A percentile compares a stretch with the other conserved stretches of the same genome.
phyloP scores from a whole-genome alignment of 1,140 invertebrate genomes.

The Euwallacea fornicatus region DNA sequence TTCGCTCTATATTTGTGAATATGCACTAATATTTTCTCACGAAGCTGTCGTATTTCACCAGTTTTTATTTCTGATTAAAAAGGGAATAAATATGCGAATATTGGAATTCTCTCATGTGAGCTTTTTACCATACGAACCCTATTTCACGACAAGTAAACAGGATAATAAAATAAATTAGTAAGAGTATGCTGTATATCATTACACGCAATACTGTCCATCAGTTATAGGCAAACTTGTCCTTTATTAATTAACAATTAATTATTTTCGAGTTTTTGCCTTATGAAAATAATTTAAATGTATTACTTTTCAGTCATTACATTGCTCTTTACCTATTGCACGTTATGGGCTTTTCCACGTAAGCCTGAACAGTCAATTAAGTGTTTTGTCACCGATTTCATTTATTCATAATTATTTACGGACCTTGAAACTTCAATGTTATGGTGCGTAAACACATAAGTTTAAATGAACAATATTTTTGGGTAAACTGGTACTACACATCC shows the following conservation, averaged over 20 bases:
- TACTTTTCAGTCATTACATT: background rate
- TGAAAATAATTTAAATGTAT: background rate
- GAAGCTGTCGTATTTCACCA: too few relatives aligned
- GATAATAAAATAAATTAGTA: too few relatives aligned
- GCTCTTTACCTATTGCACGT: background rate
- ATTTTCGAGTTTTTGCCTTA: background rate
- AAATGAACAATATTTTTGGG: conserved; percentile 6
- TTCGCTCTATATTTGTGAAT: too few relatives aligned
- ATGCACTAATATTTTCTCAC: too few relatives aligned
- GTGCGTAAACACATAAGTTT: background rate
- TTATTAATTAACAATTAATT: background rate
- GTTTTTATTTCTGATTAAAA: too few relatives aligned
- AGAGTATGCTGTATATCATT: background rate
- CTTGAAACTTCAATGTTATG: background rate
- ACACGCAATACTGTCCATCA: background rate
- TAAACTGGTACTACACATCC: background rate
- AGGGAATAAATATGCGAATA: too few relatives aligned
- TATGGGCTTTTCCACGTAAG: too few relatives aligned
- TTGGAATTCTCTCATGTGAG: too few relatives aligned
- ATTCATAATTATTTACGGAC: conserved; percentile 16
- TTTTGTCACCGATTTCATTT: conserved; percentile 14
- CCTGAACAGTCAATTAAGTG: background rate
- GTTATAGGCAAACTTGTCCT: background rate
- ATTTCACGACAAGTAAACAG: too few relatives aligned
- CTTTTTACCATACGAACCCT: too few relatives aligned